Evolutionary conservation across 2,113 vertebrate species (phyloP).

Genomic region (Globicephala melas): DNA sequence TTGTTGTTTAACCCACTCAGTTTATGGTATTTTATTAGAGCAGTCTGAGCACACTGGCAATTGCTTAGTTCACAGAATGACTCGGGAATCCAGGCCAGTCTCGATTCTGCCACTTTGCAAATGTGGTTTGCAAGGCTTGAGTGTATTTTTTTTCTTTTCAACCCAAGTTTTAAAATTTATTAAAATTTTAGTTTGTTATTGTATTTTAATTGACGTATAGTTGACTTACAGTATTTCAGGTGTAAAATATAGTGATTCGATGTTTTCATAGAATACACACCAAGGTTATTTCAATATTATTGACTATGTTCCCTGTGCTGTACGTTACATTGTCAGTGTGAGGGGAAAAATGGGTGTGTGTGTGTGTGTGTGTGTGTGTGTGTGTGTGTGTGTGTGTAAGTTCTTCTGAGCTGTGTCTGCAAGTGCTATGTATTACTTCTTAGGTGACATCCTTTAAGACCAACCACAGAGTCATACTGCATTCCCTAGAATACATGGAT

Average conservation of each 20-base stretch:
- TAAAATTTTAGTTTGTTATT: background rate
- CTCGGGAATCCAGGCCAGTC: background rate
- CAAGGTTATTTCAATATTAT: background rate
- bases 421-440: background rate
- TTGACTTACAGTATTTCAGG: background rate
- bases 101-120: background rate
- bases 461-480: background rate
- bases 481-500: background rate
- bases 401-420: background rate
- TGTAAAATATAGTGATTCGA: background rate
- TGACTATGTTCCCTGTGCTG: background rate
- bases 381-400: background rate
- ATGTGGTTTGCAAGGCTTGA: background rate
- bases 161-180: background rate
- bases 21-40: background rate
- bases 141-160: background rate
- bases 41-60: background rate
- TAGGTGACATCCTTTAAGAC: background rate
- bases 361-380: background rate
- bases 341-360: no score
- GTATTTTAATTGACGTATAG: background rate
- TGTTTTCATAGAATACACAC: background rate
- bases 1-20: background rate
- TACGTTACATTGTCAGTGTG: background rate
- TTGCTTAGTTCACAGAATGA: background rate